Conservation (phyloP, 2,888 invertebrate species). For the Arctia plantaginis region DNA sequence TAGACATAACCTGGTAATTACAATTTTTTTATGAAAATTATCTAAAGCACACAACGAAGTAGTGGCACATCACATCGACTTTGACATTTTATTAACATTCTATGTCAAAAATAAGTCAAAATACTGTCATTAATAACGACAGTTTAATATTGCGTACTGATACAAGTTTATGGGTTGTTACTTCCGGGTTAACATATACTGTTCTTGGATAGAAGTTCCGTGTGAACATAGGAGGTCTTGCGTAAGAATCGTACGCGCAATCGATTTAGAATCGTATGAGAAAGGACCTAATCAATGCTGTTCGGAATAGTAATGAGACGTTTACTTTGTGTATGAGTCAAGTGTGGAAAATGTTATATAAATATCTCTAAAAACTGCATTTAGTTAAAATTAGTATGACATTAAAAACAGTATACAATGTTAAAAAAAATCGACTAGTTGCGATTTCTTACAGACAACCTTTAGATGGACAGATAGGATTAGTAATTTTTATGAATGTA, state of each 20-base stretch:
- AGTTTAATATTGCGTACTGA: conserved; percentile 2
- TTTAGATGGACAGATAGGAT: too few species aligned
- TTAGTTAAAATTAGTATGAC: too few species aligned
- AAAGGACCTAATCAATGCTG: conserved; percentile 32
- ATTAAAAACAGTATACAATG: too few species aligned
- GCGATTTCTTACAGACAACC: too few species aligned
- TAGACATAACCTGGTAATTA: too few species aligned
- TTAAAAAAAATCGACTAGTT: too few species aligned
- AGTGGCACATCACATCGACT: background rate
- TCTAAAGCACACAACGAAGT: too few species aligned
- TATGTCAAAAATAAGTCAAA: background rate
- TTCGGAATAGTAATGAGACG: conserved; percentile 19
- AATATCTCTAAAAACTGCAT: conserved; percentile 13
- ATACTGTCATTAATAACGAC: background rate
- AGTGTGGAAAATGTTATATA: conserved; percentile 8
- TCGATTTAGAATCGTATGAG: conserved; percentile 31
- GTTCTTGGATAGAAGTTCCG: conserved; percentile 27
- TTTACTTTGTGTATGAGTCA: background rate
- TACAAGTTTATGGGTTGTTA: conserved; percentile 6
- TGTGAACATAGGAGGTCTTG: conserved; percentile 46
- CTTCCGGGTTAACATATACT: conserved; percentile 23
- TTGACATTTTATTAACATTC: background rate
- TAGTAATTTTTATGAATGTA: too few species aligned
- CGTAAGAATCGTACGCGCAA: conserved; percentile 37
- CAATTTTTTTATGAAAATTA: too few species aligned